These are phyloP conservation scores for Eupithecia pulchellata DNA, from an alignment of 2,888 invertebrate species.

Conservation along the genomic window DNA sequence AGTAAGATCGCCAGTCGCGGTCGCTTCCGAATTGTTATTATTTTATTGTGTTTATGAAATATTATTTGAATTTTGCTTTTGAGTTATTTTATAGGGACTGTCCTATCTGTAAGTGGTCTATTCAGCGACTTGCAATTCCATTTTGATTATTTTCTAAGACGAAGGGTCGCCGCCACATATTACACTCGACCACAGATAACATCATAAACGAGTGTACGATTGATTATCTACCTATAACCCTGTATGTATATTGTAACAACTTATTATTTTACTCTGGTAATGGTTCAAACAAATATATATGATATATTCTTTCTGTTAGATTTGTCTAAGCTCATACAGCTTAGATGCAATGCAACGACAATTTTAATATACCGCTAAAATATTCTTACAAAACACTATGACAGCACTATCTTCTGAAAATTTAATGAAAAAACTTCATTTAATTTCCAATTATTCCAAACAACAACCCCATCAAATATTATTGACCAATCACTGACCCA, in stretches of 20 bases:
- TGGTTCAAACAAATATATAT: no score
- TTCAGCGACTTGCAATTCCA: not conserved
- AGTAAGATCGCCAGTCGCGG: slow-evolving; percentile 56
- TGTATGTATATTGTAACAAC: no score
- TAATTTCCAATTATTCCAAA: not conserved
- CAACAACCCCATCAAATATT: slow-evolving; percentile 6
- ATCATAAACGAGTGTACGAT: no score
- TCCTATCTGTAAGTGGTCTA: slow-evolving; percentile 3
- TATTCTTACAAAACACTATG: not conserved
- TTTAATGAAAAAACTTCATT: not conserved
- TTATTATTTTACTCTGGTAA: no score
- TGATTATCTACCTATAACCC: no score
- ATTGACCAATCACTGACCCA: slow-evolving; percentile 5
- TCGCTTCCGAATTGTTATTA: slow-evolving; percentile 53
- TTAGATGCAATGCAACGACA: no score
- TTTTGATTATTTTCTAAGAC: not conserved
- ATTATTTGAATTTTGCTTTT: slow-evolving; percentile 50
- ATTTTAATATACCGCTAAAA: no score
- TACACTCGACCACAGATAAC: no score
- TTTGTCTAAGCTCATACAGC: no score
- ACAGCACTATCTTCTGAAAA: not conserved
- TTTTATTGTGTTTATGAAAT: slow-evolving; percentile 45
- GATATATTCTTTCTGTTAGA: no score
- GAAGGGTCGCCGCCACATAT: not conserved
- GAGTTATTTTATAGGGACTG: slow-evolving; percentile 1